Evolutionary conservation across 1,140 invertebrate species (phyloP), one percentile per base, ranked within the genome.

Genomic region (Neuroterus valhalla): DNA sequence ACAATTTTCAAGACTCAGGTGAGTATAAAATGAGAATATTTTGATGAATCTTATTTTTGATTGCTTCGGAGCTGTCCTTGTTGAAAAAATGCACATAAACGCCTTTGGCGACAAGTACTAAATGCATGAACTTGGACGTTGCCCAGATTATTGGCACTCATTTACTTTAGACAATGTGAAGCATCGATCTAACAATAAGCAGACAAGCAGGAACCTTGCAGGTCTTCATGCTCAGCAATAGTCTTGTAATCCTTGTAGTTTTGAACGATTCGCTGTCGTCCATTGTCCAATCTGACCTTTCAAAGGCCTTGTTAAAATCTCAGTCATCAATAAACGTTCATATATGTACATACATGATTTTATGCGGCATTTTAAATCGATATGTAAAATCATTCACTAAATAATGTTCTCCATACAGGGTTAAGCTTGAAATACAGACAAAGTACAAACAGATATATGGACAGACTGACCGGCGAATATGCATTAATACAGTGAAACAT

Each of bases 161-260:
- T 38, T 23, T 62, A 62, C 55, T 26, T 55, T 55, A 26, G 23
- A 55, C 21, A 55, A 26, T 55, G 52, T 55, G 52, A 23, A 55
- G 19, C 4, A 55, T 55, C 21, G 26, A 55, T 55, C 52, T 55
- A 26, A 55, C 14, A 46, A n/a, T n/a, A 23, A 12, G 26, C 55
- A 62, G 31, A 26, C 52, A 38, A 19, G n/a, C 5, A 52, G 11
- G 23, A 38, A 26, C 55, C 21, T 62, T 62, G 55, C 55, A 15
- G 12, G 55, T 14, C n/a, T 62, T 38, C 55, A 62, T 15, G 12
- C 4, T 38, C 31, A 62, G 31, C 26, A 31, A 62, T 3, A 62
- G 11, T n/a, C 14, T 23, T 4, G 21, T 15, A 38, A n/a, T 5
- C 31, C 31, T 62, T 62, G 55, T 62, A 62, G 14, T 62, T 31